These are phyloP conservation scores for Lepilemur septentrionalis DNA, from an alignment of 2,797 vertebrate genomes.

Conservation along the genomic window DNA sequence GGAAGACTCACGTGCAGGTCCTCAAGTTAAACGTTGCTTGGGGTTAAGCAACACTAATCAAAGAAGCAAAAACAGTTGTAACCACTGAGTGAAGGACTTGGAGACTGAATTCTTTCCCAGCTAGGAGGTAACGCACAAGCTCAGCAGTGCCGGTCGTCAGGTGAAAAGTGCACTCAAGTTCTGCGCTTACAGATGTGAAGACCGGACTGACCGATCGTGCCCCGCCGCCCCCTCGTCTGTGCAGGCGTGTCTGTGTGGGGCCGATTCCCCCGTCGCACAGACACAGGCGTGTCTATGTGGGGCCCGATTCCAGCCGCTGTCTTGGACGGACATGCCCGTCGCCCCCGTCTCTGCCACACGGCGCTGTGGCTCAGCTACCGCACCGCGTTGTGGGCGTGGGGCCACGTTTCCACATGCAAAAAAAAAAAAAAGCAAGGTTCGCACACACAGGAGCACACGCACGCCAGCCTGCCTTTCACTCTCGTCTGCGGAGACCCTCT, in stretches of 20 bases:
- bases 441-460: not conserved
- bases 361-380: not conserved
- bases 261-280: no score
- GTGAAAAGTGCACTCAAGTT: not conserved
- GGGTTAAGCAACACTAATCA: not conserved
- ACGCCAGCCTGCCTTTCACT: constrained; percentile 10
- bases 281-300: no score
- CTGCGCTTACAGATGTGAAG: not conserved
- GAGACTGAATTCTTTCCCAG: not conserved
- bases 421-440: not conserved
- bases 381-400: not conserved
- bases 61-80: not conserved
- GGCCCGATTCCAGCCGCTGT: not conserved
- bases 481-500: not conserved
- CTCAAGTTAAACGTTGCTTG: not conserved
- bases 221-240: not conserved
- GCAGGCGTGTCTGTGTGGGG: not conserved
- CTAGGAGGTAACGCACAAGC: not conserved
- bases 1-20: not conserved
- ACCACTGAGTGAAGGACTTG: not conserved
- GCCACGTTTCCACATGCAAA: not conserved
- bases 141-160: no score
- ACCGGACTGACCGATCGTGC: not conserved
- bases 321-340: not conserved
- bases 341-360: not conserved